Evolutionary conservation across 2,113 vertebrate genomes (phyloP), one percentile per base, ranked within the genome.

Genomic region (Pantherophis guttatus): DNA sequence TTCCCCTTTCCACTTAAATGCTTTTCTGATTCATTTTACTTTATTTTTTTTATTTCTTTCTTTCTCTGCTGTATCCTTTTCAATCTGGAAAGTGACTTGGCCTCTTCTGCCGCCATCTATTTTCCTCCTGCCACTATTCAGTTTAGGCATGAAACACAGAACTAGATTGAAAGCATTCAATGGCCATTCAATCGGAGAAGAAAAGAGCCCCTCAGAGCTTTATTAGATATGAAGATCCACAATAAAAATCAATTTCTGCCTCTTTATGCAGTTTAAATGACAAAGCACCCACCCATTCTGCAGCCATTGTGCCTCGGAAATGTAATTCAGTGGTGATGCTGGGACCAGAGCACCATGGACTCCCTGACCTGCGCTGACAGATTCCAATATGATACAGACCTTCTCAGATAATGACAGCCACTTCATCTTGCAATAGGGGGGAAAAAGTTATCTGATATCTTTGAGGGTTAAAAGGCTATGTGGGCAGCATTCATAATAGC

Each of bases 191-290:
- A 98, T 98, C 98, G 97, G 98, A 98, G 98, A 99, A 99, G 99
- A 99, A 99, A 99, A 98, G 98, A 98, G 98, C 98, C 98, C 99
- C 99, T 99, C 99, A 98, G 99, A 99, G 99, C 98, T 99, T 99
- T 99, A 99, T 99, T 99, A 99, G 99, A 99, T 99, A 99, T 99
- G 99, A 99, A 99, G 99, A 99, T 99, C 98, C 99, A 99, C 99
- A 99, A 99, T 99, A 99, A 99, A 99, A 99, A 99, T 99, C 99
- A 99, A 99, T 99, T 99, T 99, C 99, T 99, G 98, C 98, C 99
- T 99, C 99, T 99, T 99, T 99, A 99, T 99, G 99, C 99, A 99
- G 99, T 99, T 99, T 99, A 99, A 99, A 99, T 99, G 99, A 99
- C 99, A 99, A 99, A 99, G 99, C 98, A 98, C 98, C 98, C 97